Conservation (phyloP, 2,113 vertebrate species). For the Pipra filicauda region DNA sequence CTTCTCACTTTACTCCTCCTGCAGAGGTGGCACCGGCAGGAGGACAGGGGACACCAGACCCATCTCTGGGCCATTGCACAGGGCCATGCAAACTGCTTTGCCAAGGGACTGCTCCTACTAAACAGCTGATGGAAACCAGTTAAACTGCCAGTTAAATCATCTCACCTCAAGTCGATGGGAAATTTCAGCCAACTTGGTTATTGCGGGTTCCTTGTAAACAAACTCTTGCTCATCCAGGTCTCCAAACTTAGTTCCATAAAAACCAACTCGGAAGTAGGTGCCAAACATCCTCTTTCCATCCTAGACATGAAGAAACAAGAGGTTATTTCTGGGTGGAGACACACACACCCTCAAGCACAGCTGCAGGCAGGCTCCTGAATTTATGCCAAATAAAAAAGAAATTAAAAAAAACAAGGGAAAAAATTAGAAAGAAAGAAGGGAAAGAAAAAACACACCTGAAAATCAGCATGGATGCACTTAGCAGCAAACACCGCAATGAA, state of each 20-base stretch:
- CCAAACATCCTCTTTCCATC: slow-evolving; percentile 99
- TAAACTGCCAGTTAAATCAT: neutral
- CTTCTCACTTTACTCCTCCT: neutral
- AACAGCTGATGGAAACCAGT: neutral
- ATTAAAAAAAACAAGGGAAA: neutral
- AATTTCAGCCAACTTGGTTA: slow-evolving; percentile 96
- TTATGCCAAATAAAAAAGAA: slow-evolving; percentile 18
- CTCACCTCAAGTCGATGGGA: slow-evolving; percentile 96
- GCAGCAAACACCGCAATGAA: slow-evolving; percentile 38
- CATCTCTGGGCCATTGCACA: neutral
- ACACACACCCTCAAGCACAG: neutral
- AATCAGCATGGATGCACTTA: slow-evolving; percentile 44
- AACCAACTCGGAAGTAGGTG: slow-evolving; percentile 96
- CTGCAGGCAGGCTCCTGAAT: slow-evolving; percentile 38
- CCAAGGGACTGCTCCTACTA: neutral
- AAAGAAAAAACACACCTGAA: slow-evolving; percentile 30
- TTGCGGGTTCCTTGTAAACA: slow-evolving; percentile 98
- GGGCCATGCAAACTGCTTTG: neutral
- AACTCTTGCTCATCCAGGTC: slow-evolving; percentile 98
- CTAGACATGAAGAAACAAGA: slow-evolving; percentile 75
- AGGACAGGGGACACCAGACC: neutral
- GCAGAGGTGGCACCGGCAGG: neutral
- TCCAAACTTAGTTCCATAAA: slow-evolving; percentile 96
- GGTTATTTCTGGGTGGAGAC: slow-evolving; percentile 42
- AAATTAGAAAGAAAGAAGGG: neutral